Evolutionary conservation across 2,797 vertebrate species (phyloP).

Genomic region (Pipistrellus pipistrellus): DNA sequence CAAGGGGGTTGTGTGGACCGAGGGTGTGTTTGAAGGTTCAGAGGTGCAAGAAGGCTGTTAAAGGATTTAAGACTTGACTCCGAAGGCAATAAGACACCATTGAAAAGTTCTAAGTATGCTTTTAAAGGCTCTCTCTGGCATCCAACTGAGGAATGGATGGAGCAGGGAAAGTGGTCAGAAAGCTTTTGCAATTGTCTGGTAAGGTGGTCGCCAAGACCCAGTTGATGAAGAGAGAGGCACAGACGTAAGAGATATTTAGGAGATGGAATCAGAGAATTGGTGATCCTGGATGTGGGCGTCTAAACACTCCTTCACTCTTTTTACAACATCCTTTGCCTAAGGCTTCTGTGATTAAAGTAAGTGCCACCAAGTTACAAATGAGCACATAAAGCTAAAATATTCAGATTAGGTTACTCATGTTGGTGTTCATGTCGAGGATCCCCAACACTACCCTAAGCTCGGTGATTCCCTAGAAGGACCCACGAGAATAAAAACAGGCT

Average conservation of each 20-base stretch:
- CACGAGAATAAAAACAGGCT: not conserved
- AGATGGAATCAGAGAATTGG: not conserved
- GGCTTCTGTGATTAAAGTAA: not conserved
- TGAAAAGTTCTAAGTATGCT: not conserved
- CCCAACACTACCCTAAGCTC: not conserved
- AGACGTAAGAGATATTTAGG: not conserved
- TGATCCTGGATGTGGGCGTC: not conserved
- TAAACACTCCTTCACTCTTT: not conserved
- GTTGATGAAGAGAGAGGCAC: not conserved
- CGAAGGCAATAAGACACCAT: not conserved
- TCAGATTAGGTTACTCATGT: not conserved
- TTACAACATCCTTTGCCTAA: not conserved
- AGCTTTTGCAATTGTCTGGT: not conserved
- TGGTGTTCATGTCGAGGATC: not conserved
- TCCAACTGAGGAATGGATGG: not conserved
- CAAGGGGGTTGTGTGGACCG: not conserved
- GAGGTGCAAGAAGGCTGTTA: not conserved
- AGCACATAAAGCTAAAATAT: not conserved
- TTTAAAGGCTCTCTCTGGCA: not conserved
- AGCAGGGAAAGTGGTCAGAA: not conserved
- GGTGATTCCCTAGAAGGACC: not conserved
- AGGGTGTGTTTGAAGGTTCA: not conserved
- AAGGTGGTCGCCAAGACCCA: not conserved
- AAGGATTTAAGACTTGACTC: not conserved
- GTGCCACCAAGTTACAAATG: not conserved